Conservation (phyloP, 2,113 vertebrate species). For the Abramis brama region DNA sequence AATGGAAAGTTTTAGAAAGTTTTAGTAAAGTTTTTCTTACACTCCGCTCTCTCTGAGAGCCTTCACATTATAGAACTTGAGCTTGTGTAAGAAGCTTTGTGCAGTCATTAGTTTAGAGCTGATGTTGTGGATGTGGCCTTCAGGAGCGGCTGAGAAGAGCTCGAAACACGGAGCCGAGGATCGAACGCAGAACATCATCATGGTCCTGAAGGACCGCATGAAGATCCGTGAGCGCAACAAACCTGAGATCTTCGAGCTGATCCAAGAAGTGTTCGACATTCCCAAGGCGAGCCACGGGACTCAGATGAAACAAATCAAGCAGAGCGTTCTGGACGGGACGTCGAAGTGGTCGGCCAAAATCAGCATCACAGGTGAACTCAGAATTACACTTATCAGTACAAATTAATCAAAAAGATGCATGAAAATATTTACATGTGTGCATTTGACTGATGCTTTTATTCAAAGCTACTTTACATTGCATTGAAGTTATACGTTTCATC, state of each 20-base stretch:
- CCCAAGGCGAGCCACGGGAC: constrained; percentile 84
- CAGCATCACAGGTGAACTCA: constrained; percentile 87
- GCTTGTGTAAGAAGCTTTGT: not conserved
- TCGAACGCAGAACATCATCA: constrained; percentile 97
- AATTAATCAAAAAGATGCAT: not conserved
- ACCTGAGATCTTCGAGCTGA: constrained; percentile 96
- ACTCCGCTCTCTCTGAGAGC: too few relatives aligned
- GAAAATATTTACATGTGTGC: too few relatives aligned
- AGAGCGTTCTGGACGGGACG: constrained; percentile 95
- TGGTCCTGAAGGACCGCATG: constrained; percentile 99
- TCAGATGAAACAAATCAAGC: constrained; percentile 97
- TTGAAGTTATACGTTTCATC: too few relatives aligned
- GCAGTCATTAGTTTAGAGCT: not conserved
- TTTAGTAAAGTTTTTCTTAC: too few relatives aligned
- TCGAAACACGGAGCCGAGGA: constrained; percentile 97
- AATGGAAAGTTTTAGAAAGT: too few relatives aligned
- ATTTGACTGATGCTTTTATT: too few relatives aligned
- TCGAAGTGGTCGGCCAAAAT: constrained; percentile 99
- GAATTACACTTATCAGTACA: not conserved
- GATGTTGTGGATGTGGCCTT: not conserved
- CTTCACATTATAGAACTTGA: not conserved
- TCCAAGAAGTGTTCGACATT: constrained; percentile 93
- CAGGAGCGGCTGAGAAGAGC: constrained; percentile 96
- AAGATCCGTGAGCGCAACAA: constrained; percentile 98
- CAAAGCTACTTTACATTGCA: too few relatives aligned